phyloP scores from a whole-genome alignment of 2,797 vertebrate genomes.

The Pseudotriccus pelzelni region DNA sequence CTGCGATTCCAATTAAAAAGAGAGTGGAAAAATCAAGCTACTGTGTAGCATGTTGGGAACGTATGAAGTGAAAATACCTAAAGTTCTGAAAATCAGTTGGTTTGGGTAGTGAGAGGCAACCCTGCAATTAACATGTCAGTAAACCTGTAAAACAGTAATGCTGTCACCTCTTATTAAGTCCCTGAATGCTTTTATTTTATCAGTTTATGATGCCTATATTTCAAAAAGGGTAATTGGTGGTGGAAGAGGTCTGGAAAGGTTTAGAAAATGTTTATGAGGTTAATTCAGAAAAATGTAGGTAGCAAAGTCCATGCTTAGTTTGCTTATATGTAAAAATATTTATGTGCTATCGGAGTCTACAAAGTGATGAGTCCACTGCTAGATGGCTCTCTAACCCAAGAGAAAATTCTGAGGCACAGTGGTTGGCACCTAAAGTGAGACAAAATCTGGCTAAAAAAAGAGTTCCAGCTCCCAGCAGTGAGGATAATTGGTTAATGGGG shows the following conservation, averaged over 20 bases:
- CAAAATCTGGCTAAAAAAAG: neutral
- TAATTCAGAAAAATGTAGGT: neutral
- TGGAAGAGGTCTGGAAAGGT: neutral
- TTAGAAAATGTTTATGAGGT: neutral
- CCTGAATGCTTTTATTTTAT: neutral
- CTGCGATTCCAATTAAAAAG: neutral
- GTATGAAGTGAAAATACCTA: neutral
- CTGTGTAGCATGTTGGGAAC: neutral
- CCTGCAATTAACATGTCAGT: neutral
- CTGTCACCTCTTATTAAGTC: neutral
- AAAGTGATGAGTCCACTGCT: neutral
- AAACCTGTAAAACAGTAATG: neutral
- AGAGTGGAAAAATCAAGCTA: neutral
- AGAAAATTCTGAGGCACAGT: neutral
- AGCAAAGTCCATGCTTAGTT: neutral
- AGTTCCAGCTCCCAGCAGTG: neutral
- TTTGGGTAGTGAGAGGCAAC: neutral
- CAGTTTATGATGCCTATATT: neutral
- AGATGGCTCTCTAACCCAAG: constrained; percentile 41
- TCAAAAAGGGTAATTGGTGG: neutral
- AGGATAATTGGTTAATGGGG: constrained; percentile 35
- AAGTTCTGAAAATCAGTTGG: neutral
- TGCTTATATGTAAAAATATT: neutral
- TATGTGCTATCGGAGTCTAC: neutral
- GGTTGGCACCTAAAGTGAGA: neutral